phyloP scores from a whole-genome alignment of 2,888 invertebrate species.

The Brachycybe producta region DNA sequence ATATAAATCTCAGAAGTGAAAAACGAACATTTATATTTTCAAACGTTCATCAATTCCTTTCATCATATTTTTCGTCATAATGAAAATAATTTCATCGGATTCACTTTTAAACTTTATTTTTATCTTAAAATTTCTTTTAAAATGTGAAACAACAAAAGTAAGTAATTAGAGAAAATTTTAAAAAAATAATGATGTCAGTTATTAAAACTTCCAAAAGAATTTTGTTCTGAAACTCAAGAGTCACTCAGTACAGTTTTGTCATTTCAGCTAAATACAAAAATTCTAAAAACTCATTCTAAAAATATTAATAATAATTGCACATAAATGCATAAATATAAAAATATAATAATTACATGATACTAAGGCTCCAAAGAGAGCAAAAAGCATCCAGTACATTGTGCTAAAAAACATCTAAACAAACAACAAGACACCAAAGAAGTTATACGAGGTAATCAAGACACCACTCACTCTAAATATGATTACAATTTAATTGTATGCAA shows the following conservation, averaged over 20 bases:
- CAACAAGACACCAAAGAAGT: background rate
- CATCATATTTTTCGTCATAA: too few species aligned
- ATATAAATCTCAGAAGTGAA: too few species aligned
- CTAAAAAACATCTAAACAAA: slow-evolving; percentile 57
- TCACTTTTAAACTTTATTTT: background rate
- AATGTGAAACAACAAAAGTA: too few species aligned
- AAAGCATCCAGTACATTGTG: slow-evolving; percentile 68
- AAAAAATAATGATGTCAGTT: too few species aligned
- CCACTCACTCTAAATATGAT: background rate
- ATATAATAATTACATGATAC: slow-evolving; percentile 53
- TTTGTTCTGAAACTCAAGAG: background rate
- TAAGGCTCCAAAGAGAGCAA: slow-evolving; percentile 61
- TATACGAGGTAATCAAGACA: background rate
- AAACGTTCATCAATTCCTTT: too few species aligned
- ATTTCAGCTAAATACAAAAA: background rate
- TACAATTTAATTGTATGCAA: background rate
- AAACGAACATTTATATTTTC: too few species aligned
- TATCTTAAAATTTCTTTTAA: too few species aligned
- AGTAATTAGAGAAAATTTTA: too few species aligned
- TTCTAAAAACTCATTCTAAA: background rate
- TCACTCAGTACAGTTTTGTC: background rate
- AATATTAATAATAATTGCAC: too few species aligned
- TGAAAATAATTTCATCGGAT: too few species aligned
- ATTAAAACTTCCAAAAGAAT: too few species aligned
- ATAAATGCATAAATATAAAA: too few species aligned